phyloP scores from a whole-genome alignment of 2,113 vertebrate genomes.

The Loxodonta africana region DNA sequence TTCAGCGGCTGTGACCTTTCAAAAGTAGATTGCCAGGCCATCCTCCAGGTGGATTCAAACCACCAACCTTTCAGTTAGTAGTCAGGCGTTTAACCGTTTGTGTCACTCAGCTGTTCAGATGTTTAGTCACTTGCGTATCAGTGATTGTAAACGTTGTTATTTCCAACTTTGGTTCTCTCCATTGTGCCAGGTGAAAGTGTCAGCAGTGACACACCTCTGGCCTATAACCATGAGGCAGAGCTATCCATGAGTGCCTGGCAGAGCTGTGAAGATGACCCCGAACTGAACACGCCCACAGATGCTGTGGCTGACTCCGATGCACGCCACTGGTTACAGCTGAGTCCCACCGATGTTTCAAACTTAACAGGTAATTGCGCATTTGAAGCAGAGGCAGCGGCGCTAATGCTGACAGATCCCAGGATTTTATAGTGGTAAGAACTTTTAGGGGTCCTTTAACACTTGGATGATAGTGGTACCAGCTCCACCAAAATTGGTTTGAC shows the following conservation, averaged over 20 bases:
- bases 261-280: constrained; percentile 92
- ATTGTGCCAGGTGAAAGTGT: constrained; percentile 92
- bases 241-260: constrained; percentile 90
- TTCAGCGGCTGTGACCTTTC: not conserved
- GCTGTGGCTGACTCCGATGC: constrained; percentile 89
- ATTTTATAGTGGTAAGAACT: not conserved
- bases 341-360: constrained; percentile 91
- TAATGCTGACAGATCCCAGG: not conserved
- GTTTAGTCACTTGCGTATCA: not conserved
- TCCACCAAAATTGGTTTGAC: not conserved
- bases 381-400: not conserved
- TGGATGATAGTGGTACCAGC: not conserved
- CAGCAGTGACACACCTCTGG: constrained; percentile 93
- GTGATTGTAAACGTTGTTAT: not conserved
- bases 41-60: not conserved
- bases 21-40: not conserved
- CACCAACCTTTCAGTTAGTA: not conserved
- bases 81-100: not conserved
- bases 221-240: constrained; percentile 92
- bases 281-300: constrained; percentile 90
- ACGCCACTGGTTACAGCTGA: constrained; percentile 93
- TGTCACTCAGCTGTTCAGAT: not conserved
- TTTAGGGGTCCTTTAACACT: not conserved
- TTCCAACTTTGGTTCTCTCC: not conserved
- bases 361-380: constrained; percentile 91